Evolutionary conservation across 92 coral and sea anemone species (phyloP).

Genomic region (Palythoa grandis): DNA sequence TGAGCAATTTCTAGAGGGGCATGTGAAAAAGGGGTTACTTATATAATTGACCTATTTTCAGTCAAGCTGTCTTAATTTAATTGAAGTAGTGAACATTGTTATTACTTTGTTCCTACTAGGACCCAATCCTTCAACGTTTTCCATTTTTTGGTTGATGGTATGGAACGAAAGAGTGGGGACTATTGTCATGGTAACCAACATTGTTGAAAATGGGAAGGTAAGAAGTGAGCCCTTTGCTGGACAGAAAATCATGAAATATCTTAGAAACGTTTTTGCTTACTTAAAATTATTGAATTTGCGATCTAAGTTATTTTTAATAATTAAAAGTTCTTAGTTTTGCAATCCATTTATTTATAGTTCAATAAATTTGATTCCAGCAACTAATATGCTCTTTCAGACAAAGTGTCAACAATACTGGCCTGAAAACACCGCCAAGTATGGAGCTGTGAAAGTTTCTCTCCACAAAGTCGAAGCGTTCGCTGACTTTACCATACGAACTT

Average conservation of each 20-base stretch:
- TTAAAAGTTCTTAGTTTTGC: no score
- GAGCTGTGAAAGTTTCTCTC: constrained; percentile 47
- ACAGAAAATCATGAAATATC: no score
- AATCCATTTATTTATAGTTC: no score
- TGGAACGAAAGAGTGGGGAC: constrained; percentile 74
- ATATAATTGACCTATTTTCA: no score
- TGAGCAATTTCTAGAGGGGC: no score
- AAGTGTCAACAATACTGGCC: constrained; percentile 71
- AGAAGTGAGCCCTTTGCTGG: neutral
- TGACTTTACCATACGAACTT: constrained; percentile 54
- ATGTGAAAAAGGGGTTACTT: no score
- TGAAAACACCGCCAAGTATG: constrained; percentile 43
- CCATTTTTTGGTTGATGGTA: constrained; percentile 86
- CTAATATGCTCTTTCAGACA: constrained; percentile 43
- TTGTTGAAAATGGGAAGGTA: constrained; percentile 84
- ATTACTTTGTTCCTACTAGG: constrained; percentile 24
- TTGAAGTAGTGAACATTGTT: no score
- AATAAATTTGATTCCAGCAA: neutral
- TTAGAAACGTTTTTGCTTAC: no score
- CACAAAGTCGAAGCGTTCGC: constrained; percentile 59
- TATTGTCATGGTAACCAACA: constrained; percentile 86
- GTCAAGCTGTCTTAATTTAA: no score
- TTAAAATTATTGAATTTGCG: constrained; percentile 24
- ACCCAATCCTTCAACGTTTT: constrained; percentile 57
- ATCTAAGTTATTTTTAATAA: no score